Evolutionary conservation across 2,113 vertebrate genomes (phyloP).

Genomic region (Anser cygnoides): DNA sequence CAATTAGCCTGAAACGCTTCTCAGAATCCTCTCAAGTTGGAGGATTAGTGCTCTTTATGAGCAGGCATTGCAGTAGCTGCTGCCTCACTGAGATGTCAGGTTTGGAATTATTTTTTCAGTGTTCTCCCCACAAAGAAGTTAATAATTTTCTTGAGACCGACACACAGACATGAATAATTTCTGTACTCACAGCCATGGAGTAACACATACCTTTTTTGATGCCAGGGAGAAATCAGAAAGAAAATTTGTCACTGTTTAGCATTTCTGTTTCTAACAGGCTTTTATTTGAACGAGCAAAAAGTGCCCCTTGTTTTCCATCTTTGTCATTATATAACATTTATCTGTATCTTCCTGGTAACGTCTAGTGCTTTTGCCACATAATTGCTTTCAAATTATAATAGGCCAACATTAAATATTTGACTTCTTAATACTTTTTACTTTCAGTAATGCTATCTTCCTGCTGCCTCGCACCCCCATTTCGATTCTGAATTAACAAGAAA

Average conservation of each 20-base stretch:
- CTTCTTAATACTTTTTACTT: slow-evolving; percentile 56
- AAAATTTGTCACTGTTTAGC: neutral
- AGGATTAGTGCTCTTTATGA: neutral
- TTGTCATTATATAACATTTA: neutral
- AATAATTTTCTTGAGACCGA: neutral
- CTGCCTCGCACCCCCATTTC: slow-evolving; percentile 40
- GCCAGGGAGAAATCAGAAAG: neutral
- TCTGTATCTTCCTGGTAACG: slow-evolving; percentile 57
- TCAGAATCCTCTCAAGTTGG: neutral
- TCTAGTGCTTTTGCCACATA: slow-evolving; percentile 59
- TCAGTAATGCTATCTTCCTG: slow-evolving; percentile 37
- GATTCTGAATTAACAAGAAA: slow-evolving; percentile 63
- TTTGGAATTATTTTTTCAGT: neutral
- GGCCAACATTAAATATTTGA: slow-evolving; percentile 73
- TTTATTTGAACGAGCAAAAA: slow-evolving; percentile 9
- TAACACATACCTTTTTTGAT: neutral
- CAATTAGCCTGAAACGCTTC: neutral
- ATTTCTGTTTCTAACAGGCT: neutral
- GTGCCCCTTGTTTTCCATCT: slow-evolving; percentile 36
- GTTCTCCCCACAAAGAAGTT: neutral
- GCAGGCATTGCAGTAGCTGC: neutral
- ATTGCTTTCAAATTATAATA: slow-evolving; percentile 68
- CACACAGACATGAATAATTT: neutral
- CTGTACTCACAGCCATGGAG: neutral
- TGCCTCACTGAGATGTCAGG: neutral